Evolutionary conservation across 2,797 vertebrate species (phyloP).

Genomic region (Muscicapa comitata): DNA sequence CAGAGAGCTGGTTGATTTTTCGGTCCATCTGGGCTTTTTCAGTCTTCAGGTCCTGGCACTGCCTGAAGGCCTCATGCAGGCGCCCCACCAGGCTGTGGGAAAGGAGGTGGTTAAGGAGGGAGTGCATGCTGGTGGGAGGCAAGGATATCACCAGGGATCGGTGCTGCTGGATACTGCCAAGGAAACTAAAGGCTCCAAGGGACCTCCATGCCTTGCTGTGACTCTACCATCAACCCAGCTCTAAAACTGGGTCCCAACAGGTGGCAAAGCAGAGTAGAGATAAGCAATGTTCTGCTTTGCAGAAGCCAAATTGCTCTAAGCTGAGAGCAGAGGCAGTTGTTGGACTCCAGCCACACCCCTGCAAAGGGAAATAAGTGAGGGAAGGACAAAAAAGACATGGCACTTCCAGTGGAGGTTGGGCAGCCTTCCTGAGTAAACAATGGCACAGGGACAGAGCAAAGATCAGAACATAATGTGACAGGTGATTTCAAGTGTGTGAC

Average conservation of each 20-base stretch:
- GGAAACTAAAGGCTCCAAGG: not conserved
- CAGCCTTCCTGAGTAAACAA: not conserved
- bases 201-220: not conserved
- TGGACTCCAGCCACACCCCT: not conserved
- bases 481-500: fast-evolving
- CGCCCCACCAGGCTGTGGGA: slow-evolving; percentile 80
- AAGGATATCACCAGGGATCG: fast-evolving
- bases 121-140: not conserved
- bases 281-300: not conserved
- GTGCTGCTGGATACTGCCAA: not conserved
- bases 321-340: not conserved
- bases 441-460: not conserved
- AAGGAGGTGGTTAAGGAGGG: not conserved
- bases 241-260: not conserved
- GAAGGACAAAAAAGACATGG: not conserved
- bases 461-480: fast-evolving
- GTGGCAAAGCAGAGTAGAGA: not conserved
- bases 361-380: not conserved
- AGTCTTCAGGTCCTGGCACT: slow-evolving; percentile 87
- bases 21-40: slow-evolving; percentile 86
- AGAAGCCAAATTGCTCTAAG: fast-evolving
- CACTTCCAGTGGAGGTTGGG: not conserved
- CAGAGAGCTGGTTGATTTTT: slow-evolving; percentile 84
- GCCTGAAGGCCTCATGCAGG: slow-evolving; percentile 83
- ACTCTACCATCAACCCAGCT: not conserved